phyloP scores from a whole-genome alignment of 2,888 invertebrate genomes.

The Kuschelorhynchus macadamiae region DNA sequence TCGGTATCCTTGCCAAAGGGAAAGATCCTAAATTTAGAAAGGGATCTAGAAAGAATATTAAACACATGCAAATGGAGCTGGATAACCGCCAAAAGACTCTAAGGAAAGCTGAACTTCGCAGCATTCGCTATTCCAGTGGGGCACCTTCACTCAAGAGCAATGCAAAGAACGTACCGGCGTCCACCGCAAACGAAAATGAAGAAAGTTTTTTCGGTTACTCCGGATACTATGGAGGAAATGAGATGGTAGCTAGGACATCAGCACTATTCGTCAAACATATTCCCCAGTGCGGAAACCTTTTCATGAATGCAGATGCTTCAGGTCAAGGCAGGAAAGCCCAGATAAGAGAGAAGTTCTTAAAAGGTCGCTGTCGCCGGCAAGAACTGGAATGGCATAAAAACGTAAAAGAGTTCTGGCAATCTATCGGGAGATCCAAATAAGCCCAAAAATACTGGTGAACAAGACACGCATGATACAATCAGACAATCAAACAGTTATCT shows the following conservation, averaged over 20 bases:
- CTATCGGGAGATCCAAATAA: no score
- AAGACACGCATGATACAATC: no score
- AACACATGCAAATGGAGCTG: conserved; percentile 29
- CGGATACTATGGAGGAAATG: conserved; percentile 9
- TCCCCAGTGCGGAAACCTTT: conserved; percentile 28
- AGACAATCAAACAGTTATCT: no score
- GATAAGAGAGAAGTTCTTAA: conserved; percentile 10
- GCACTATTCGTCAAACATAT: neutral
- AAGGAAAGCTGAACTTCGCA: conserved; percentile 27
- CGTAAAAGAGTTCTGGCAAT: conserved; percentile 37
- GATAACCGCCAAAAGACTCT: conserved; percentile 13
- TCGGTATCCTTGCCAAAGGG: no score
- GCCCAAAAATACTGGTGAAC: no score
- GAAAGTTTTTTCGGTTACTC: conserved; percentile 5
- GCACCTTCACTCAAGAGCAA: conserved; percentile 9
- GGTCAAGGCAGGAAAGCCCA: conserved; percentile 24
- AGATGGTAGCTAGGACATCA: conserved; percentile 5
- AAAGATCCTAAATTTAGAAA: no score
- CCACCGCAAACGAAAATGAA: conserved; percentile 22
- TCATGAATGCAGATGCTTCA: conserved; percentile 29
- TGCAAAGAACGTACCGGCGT: conserved; percentile 12
- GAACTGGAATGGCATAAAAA: conserved; percentile 50
- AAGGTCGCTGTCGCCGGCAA: conserved; percentile 20
- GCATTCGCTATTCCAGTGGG: conserved; percentile 16
- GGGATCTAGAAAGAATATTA: no score